Conservation (phyloP, 2,888 invertebrate genomes). For the Pocota personata region DNA sequence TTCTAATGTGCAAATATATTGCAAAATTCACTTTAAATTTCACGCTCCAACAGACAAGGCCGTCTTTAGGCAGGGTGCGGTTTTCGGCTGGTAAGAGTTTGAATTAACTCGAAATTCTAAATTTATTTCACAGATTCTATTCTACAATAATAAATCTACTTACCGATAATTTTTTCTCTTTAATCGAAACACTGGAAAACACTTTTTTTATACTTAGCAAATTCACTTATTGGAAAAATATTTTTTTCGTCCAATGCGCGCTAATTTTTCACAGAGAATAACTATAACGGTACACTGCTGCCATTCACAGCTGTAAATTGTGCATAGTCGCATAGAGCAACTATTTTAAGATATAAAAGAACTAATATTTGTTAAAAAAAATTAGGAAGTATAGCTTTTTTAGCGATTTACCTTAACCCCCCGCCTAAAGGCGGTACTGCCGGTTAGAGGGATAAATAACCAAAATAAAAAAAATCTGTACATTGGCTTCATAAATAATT, state of each 20-base stretch:
- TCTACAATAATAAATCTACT: conserved; percentile 12
- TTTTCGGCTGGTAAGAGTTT: conserved; percentile 3
- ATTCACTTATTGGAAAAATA: too few species aligned
- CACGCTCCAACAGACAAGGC: neutral
- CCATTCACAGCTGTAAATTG: neutral
- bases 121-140: conserved; percentile 3
- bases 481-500: too few species aligned
- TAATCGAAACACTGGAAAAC: conserved; percentile 1
- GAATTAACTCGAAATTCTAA: conserved; percentile 3
- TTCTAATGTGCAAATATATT: neutral
- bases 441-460: too few species aligned
- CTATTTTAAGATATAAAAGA: neutral
- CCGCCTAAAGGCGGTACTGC: too few species aligned
- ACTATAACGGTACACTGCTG: neutral
- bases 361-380: too few species aligned
- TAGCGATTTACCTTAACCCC: neutral
- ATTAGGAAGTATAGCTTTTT: neutral
- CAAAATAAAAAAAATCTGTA: too few species aligned
- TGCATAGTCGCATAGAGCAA: neutral
- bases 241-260: neutral
- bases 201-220: neutral
- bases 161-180: conserved; percentile 3
- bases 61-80: neutral
- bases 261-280: neutral
- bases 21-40: conserved; percentile 3